Evolutionary conservation across 2,888 invertebrate genomes (phyloP).

Genomic region (Luperina testacea): DNA sequence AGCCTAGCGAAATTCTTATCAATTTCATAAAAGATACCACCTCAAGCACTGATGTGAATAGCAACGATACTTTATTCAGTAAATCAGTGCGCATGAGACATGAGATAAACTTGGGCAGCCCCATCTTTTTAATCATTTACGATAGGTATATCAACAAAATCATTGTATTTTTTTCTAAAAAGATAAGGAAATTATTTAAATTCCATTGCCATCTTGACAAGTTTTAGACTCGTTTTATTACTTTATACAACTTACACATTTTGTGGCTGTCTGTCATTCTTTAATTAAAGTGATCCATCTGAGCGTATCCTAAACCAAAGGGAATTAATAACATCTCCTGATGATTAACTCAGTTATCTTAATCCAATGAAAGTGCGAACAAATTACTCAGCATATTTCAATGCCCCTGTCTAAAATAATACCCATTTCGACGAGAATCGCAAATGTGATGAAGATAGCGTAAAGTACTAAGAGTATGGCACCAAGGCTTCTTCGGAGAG

Average conservation of each 20-base stretch:
- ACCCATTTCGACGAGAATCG: conserved; percentile 94
- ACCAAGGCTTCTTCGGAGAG: conserved; percentile 93
- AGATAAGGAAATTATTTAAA: conserved; percentile 13
- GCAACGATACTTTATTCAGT: neutral
- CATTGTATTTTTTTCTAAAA: neutral
- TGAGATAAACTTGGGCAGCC: neutral
- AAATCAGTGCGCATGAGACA: neutral
- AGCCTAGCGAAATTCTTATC: conserved; percentile 1
- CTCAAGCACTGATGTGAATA: neutral
- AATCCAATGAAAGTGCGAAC: conserved; percentile 40
- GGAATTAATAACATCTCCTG: conserved; percentile 48
- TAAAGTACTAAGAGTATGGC: conserved; percentile 92
- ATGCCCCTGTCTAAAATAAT: conserved; percentile 86
- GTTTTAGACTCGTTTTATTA: conserved; percentile 17
- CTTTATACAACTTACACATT: conserved; percentile 7
- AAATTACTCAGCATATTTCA: conserved; percentile 51
- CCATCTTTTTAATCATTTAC: conserved; percentile 16
- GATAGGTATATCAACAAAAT: conserved; percentile 5
- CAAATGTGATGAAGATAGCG: conserved; percentile 92
- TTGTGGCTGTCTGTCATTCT: neutral
- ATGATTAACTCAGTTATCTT: conserved; percentile 52
- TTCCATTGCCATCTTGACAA: conserved; percentile 10
- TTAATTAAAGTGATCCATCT: conserved; percentile 32
- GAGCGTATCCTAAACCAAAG: conserved; percentile 40
- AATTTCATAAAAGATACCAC: neutral